Evolutionary conservation across 2,797 vertebrate genomes (phyloP), one percentile per base, ranked within the genome.

Genomic region (Philypnodon macrostomus): DNA sequence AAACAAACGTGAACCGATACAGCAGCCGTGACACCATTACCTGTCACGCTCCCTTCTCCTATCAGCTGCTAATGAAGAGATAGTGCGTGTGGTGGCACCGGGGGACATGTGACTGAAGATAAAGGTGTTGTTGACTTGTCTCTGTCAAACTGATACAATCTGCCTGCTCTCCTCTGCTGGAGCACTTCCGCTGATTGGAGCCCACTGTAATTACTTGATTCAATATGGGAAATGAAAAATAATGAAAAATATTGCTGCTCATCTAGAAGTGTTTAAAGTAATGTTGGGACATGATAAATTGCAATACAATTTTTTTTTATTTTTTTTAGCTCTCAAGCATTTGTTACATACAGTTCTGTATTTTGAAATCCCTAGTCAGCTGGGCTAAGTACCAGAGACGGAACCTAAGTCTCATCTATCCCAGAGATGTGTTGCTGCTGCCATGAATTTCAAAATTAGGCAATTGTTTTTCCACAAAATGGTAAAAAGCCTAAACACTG

Each of bases 81-180:
- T 85, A 69, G 81, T 74, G 58, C 72, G 63, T 56, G 54, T 56
- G 54, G 56, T 46, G 55, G 63, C 65, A 65, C 78, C 72, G 35
- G 59, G 77, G 78, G 77, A 82, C 79, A 84, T 73, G 70, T 63
- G 72, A 70, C 54, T 40, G 56, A 59, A 74, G 69, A 82, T 67
- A 59, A 58, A 72, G 65, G 75, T 80, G 81, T 71, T 85, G 80
- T 85, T 77, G 77, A 79, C 78, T 83, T 48, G 73, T 58, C 67
- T 75, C 64, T 78, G 65, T 85, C 78, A 79, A 63, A 70, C 48
- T 54, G 81, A 80, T 71, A 71, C 66, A 69, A 84, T 82, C 78
- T 79, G 66, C 60, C 67, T 47, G 47, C 67, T 79, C 70, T 82
- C 73, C 56, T 59, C 59, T 60, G 78, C 68, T 60, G 50, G 45